phyloP scores from a whole-genome alignment of 2,797 vertebrate genomes.

The Darevskia nairensis region DNA sequence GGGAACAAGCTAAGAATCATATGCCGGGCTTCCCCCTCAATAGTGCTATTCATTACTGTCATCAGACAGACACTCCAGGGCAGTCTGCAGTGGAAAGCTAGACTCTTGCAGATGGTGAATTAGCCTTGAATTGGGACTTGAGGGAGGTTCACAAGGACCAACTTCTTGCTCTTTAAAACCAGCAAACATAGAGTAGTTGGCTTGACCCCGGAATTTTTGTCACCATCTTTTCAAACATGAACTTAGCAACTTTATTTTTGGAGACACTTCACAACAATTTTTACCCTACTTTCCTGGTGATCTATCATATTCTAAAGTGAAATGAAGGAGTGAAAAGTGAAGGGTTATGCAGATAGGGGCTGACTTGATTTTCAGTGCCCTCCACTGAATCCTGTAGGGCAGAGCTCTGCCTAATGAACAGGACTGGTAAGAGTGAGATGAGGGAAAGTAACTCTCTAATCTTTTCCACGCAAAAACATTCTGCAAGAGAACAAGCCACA shows the following conservation, averaged over 20 bases:
- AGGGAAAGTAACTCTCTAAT: not conserved
- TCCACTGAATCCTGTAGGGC: not conserved
- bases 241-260: not conserved
- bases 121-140: not conserved
- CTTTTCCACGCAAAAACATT: too few species aligned
- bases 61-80: slow-evolving; percentile 14
- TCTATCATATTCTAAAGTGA: not conserved
- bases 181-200: not conserved
- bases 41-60: slow-evolving; percentile 36
- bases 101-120: not conserved
- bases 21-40: slow-evolving; percentile 32
- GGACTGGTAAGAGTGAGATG: not conserved
- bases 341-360: not conserved
- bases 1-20: slow-evolving; percentile 35
- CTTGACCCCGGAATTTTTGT: not conserved
- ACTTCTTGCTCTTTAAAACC: not conserved
- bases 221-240: not conserved
- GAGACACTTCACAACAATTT: not conserved
- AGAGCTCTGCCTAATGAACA: not conserved
- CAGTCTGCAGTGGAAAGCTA: not conserved
- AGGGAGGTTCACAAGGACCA: not conserved
- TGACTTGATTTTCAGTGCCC: not conserved
- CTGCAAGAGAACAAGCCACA: not conserved
- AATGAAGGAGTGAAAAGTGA: not conserved
- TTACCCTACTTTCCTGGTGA: not conserved